Evolutionary conservation across 2,113 vertebrate genomes (phyloP).

Genomic region (Corythornis cristatus): DNA sequence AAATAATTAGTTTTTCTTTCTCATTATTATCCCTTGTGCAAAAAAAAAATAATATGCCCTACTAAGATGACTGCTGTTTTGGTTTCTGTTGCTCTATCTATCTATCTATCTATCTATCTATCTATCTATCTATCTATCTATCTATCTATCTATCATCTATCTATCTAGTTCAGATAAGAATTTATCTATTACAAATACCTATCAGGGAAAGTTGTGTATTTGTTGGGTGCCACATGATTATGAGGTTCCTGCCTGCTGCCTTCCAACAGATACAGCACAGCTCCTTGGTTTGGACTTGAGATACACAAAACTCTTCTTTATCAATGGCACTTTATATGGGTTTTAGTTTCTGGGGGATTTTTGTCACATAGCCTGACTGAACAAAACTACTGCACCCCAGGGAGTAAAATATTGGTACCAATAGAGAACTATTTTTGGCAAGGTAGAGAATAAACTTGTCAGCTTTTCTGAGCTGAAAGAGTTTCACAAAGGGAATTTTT

Average conservation of each 20-base stretch:
- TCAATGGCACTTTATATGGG: not conserved
- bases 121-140: too few relatives aligned
- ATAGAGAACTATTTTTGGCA: not conserved
- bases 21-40: not conserved
- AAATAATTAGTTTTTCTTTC: not conserved
- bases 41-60: not conserved
- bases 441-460: not conserved
- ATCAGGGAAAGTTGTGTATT: not conserved
- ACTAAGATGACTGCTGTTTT: not conserved
- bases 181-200: not conserved
- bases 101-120: not conserved
- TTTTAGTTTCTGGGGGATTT: not conserved
- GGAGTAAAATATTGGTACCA: not conserved
- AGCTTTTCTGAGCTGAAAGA: not conserved
- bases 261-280: not conserved
- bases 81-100: too few relatives aligned
- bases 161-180: not conserved
- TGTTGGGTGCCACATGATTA: not conserved
- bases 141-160: not conserved
- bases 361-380: not conserved
- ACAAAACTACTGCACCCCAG: not conserved
- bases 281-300: not conserved
- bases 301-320: not conserved
- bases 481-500: slow-evolving; percentile 2
- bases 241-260: accelerated